Evolutionary conservation across 2,113 vertebrate genomes (phyloP).

Genomic region (Arenaria interpres): DNA sequence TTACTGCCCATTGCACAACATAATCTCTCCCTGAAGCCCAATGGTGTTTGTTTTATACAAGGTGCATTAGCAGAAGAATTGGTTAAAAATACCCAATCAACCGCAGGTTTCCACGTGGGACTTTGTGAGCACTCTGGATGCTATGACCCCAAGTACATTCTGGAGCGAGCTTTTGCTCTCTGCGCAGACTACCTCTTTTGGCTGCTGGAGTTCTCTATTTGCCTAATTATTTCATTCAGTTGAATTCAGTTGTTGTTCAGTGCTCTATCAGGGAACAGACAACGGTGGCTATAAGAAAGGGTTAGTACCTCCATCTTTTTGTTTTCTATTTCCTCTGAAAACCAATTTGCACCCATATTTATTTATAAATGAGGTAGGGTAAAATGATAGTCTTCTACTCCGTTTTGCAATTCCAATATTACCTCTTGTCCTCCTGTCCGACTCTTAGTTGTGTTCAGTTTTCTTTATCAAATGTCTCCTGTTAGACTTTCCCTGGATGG

Average conservation of each 20-base stretch:
- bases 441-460: neutral
- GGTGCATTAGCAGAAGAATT: neutral
- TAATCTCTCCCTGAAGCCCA: neutral
- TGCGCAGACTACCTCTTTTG: neutral
- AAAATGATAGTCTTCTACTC: neutral
- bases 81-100: neutral
- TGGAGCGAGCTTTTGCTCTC: neutral
- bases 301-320: neutral
- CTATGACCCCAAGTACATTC: neutral
- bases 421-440: neutral
- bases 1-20: neutral
- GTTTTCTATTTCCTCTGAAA: neutral
- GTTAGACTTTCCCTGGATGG: neutral
- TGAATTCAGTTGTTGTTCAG: neutral
- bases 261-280: neutral
- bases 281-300: neutral
- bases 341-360: neutral
- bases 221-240: neutral
- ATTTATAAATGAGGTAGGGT: neutral
- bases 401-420: neutral
- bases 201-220: neutral
- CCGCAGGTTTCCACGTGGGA: rapidly evolving
- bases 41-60: neutral
- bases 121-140: neutral
- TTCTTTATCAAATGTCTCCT: neutral